Base-by-base conservation (phyloP, 2,888 invertebrate genomes). In the Drosophila gaucha region DNA sequence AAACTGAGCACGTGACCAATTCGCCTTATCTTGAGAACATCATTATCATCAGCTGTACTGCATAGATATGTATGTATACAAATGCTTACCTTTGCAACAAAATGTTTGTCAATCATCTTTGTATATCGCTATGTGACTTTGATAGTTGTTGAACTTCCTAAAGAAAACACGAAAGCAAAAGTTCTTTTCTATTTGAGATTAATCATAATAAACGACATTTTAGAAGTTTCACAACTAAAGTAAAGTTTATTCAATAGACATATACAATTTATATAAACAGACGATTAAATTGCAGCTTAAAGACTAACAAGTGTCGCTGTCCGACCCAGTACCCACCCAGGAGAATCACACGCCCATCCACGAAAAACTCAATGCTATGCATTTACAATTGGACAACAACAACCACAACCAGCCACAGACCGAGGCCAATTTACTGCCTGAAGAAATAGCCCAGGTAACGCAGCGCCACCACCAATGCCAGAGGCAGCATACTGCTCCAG, bases 351-450 rank as follows among this genome's bases (percentile, higher is more conserved):
- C 59, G 41, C 55, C 58, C 59, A 60, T 39, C 30, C 22, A 41
- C 56, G 56, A 62, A 52, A 57, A 66, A 41, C 36, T 38, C 39
- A 88, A 86, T 88, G 86, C 88, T 84, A 65, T 68, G 88, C 83
- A 88, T 84, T 86, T 65, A 67, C 65, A 52, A 65, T 57, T 63
- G 59, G 73, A 73, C 80, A 79, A 59, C 58, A 56, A 43, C 39
- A 41, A 59, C 30, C 39, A 43, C 50, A 47, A 38, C 24, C 56
- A 39, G 52, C 31, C 49, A 41, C 30, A 47, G 6, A 28, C 6
- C 6, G 22, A 10, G 14, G n/a, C 39, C 36, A 62, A 69, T 56
- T 74, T 71, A 80, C 31, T 59, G 51, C 38, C 54, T 20, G 24
- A 16, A 20, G 3, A 51, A 30, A 10, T 38, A 3, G 14, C 30